Percentiles rank a stretch among this genome's conserved stretches.
Evolutionary conservation across 1,140 invertebrate genomes (phyloP).

Genomic region (Atta colombica): DNA sequence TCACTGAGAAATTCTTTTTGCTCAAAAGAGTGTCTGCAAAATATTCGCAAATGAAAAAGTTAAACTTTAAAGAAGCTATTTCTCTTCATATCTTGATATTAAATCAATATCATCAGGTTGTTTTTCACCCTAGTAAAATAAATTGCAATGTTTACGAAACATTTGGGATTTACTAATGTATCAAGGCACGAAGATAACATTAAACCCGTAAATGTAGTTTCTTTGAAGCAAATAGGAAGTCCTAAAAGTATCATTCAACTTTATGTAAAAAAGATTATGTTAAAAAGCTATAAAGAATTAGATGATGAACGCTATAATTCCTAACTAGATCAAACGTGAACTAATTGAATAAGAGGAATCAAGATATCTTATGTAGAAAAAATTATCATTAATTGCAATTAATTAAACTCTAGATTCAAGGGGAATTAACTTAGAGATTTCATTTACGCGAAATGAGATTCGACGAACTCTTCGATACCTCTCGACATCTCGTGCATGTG

Average conservation of each 20-base stretch:
- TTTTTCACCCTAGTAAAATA: no score
- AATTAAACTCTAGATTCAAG: background rate
- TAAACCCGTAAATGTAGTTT: no score
- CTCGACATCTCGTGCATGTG: constrained; percentile 15
- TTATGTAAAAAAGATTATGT: background rate
- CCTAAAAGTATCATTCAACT: background rate
- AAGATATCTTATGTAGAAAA: background rate
- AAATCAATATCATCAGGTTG: no score
- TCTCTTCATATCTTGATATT: no score
- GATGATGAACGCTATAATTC: background rate
- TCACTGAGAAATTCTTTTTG: background rate
- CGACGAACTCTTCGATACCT: background rate
- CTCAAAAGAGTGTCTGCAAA: background rate
- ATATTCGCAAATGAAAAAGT: background rate
- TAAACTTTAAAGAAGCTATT: no score
- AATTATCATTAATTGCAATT: background rate
- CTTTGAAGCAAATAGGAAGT: no score
- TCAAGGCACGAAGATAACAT: no score
- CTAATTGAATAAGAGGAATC: background rate
- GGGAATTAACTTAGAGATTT: background rate
- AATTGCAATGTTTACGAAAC: no score
- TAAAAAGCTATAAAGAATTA: background rate
- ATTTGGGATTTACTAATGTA: no score
- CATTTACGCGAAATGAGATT: background rate
- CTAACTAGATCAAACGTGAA: background rate